Conservation (phyloP, 1,140 invertebrate genomes). For the Brachionus sp. region DNA sequence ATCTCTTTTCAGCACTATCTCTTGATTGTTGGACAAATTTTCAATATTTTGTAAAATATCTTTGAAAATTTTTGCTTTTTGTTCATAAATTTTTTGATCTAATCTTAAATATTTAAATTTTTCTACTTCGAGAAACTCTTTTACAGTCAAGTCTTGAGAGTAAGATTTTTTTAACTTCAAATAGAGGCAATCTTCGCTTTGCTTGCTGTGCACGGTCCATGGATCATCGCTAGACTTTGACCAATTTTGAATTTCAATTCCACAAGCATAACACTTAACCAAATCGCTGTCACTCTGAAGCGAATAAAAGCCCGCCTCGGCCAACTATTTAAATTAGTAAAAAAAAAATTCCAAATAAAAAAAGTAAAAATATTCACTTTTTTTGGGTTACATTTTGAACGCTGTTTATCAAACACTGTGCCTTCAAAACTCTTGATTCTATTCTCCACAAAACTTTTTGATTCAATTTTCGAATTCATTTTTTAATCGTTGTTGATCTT, state of each 20-base stretch:
- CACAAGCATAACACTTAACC: slow-evolving; percentile 25
- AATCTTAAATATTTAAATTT: slow-evolving; percentile 23
- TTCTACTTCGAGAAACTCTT: slow-evolving; percentile 20
- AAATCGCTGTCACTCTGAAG: neutral
- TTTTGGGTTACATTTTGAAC: neutral
- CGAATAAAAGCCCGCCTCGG: slow-evolving; percentile 38
- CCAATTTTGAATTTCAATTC: slow-evolving; percentile 25
- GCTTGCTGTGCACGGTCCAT: neutral
- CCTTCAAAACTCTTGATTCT: slow-evolving; percentile 28
- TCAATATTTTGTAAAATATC: neutral
- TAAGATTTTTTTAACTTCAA: slow-evolving; percentile 23
- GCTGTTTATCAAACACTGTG: slow-evolving; percentile 8
- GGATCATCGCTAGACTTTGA: slow-evolving; percentile 29
- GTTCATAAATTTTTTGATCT: neutral
- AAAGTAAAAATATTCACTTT: neutral
- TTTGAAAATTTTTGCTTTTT: neutral
- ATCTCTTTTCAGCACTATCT: neutral
- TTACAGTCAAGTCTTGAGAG: neutral
- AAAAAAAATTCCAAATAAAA: neutral
- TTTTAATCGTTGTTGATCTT: neutral
- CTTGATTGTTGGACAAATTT: neutral
- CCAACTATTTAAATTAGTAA: neutral
- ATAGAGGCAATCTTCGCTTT: slow-evolving; percentile 18
- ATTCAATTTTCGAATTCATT: neutral
- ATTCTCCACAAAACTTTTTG: neutral